Percentiles rank a stretch among this genome's conserved stretches.
These are phyloP conservation scores for Acropora tenuis DNA, from an alignment of 64 coral and sea anemone species.

Conservation along the genomic window DNA sequence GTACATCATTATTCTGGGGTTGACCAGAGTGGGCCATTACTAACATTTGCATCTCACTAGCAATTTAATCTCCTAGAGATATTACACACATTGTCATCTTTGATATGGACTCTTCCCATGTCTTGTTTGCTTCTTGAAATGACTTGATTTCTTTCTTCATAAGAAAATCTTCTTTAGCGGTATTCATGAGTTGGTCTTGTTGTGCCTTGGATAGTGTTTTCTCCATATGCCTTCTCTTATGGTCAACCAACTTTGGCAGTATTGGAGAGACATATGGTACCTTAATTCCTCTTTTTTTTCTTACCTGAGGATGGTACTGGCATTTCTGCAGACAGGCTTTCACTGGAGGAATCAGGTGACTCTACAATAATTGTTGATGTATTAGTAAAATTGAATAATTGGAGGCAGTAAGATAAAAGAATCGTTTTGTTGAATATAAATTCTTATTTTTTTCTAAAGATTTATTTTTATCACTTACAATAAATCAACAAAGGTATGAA, in stretches of 20 bases:
- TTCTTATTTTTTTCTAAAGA: too few relatives aligned
- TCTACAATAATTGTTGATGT: too few relatives aligned
- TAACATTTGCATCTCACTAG: constrained; percentile 42
- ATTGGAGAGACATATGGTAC: neutral
- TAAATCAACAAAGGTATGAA: too few relatives aligned
- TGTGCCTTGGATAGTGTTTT: neutral
- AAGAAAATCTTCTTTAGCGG: constrained; percentile 31
- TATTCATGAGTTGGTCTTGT: neutral
- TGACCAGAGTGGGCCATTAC: constrained; percentile 24
- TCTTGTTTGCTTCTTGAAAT: neutral
- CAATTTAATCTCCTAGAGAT: constrained; percentile 52
- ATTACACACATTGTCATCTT: constrained; percentile 48
- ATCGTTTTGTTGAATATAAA: too few relatives aligned
- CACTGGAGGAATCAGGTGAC: too few relatives aligned
- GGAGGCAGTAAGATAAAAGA: too few relatives aligned
- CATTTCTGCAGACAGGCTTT: constrained; percentile 13
- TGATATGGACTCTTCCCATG: constrained; percentile 31
- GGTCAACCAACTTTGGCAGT: constrained; percentile 13
- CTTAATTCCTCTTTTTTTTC: neutral
- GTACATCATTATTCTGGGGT: neutral
- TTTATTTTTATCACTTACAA: too few relatives aligned
- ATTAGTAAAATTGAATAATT: too few relatives aligned
- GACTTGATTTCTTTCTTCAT: constrained; percentile 46
- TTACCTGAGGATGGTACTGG: constrained; percentile 1
- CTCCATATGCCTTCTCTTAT: constrained; percentile 21